phyloP scores from a whole-genome alignment of 2,888 invertebrate genomes.

The Synergus laeviventris region DNA sequence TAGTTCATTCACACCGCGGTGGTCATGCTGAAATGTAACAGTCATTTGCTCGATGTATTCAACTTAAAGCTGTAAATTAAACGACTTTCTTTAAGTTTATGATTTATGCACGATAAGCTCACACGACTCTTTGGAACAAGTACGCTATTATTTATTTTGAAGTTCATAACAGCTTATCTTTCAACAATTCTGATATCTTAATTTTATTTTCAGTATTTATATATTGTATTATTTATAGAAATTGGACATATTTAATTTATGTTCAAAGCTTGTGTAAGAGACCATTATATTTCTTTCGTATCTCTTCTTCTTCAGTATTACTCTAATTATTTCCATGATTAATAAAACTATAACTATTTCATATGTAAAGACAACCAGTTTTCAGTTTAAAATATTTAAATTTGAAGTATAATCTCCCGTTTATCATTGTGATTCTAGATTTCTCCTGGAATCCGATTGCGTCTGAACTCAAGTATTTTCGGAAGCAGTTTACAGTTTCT shows the following conservation, averaged over 20 bases:
- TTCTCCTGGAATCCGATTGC: neutral
- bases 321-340: too few species aligned
- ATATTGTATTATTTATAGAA: too few species aligned
- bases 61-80: neutral
- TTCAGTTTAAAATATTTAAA: too few species aligned
- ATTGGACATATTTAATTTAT: too few species aligned
- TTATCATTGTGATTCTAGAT: neutral
- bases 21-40: conserved; percentile 1
- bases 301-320: too few species aligned
- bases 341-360: too few species aligned
- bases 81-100: neutral
- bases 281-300: too few species aligned
- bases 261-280: too few species aligned
- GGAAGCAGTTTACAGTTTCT: neutral
- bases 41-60: neutral
- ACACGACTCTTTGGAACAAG: neutral
- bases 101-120: neutral
- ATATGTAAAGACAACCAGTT: too few species aligned
- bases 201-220: neutral
- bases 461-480: neutral
- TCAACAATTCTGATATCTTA: neutral
- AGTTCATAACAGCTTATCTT: neutral
- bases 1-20: conserved; percentile 12
- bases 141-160: neutral
- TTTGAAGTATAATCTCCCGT: neutral